Conservation (phyloP, 2,113 vertebrate genomes). For the Petrocephalus zakoni region DNA sequence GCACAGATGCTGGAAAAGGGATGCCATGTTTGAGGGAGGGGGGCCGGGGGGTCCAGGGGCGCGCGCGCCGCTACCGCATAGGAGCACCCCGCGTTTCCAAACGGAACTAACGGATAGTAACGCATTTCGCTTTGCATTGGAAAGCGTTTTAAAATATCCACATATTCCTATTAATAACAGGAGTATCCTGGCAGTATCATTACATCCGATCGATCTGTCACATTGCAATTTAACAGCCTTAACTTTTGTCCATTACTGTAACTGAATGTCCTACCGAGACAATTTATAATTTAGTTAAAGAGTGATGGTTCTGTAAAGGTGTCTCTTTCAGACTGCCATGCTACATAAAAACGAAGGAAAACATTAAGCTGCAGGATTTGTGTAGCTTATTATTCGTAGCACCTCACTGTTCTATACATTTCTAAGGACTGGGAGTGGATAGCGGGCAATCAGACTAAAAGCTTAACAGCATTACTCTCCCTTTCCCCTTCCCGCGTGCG, state of each 20-base stretch:
- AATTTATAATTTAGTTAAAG: neutral
- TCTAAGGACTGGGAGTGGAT: neutral
- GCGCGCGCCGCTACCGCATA: neutral
- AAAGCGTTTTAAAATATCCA: neutral
- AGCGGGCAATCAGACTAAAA: neutral
- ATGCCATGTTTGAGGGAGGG: slow-evolving; percentile 24
- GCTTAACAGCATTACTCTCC: neutral
- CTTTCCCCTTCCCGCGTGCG: neutral
- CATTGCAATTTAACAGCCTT: neutral
- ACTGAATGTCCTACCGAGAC: neutral
- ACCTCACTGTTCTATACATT: neutral
- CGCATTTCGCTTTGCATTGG: neutral
- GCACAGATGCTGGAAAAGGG: slow-evolving; percentile 55
- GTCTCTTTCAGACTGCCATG: neutral
- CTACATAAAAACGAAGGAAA: neutral
- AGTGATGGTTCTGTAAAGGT: neutral
- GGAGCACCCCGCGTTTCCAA: neutral
- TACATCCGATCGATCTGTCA: neutral
- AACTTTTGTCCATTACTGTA: neutral
- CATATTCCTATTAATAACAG: neutral
- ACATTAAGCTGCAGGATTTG: neutral
- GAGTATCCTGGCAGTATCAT: neutral
- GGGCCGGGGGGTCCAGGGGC: neutral
- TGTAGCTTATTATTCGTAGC: neutral
- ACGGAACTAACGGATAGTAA: neutral